A percentile compares a stretch with the other conserved stretches of the same genome.
Evolutionary conservation across 2,113 vertebrate genomes (phyloP).

Genomic region (Dolichallabes microphthalmus): DNA sequence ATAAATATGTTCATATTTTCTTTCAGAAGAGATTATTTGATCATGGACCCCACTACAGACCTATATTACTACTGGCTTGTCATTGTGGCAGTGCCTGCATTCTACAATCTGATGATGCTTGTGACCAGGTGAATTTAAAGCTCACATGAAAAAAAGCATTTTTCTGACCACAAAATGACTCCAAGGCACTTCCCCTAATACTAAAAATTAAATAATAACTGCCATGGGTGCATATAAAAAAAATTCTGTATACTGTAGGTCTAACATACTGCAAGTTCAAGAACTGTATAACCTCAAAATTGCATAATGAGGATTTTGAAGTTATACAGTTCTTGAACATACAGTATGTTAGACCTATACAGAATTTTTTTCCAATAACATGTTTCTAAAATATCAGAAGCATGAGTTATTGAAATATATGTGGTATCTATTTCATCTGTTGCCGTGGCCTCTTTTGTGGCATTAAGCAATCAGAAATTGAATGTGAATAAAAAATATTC

Average conservation of each 20-base stretch:
- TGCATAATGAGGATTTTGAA: background rate
- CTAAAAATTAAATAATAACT: background rate
- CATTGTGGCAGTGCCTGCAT: conserved; percentile 76
- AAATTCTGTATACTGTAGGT: background rate
- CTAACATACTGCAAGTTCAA: no score
- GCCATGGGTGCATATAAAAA: background rate
- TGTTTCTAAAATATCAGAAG: background rate
- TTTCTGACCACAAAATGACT: background rate
- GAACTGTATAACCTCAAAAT: background rate
- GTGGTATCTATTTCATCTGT: no score
- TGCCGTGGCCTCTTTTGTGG: no score
- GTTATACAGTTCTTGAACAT: no score
- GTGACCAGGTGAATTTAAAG: conserved; percentile 81
- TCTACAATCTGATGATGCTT: conserved; percentile 93
- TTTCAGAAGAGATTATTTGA: conserved; percentile 74
- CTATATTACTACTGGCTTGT: conserved; percentile 88
- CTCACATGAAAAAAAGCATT: background rate
- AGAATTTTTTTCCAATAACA: background rate
- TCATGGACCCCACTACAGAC: conserved; percentile 87
- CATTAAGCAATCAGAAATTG: no score
- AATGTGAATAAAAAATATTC: no score
- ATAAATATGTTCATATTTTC: conserved; percentile 11
- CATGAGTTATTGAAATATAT: no score
- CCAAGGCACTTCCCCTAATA: background rate
- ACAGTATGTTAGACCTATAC: no score